Conservation (phyloP, 2,888 invertebrate genomes). For the Ectemnius lituratus region DNA sequence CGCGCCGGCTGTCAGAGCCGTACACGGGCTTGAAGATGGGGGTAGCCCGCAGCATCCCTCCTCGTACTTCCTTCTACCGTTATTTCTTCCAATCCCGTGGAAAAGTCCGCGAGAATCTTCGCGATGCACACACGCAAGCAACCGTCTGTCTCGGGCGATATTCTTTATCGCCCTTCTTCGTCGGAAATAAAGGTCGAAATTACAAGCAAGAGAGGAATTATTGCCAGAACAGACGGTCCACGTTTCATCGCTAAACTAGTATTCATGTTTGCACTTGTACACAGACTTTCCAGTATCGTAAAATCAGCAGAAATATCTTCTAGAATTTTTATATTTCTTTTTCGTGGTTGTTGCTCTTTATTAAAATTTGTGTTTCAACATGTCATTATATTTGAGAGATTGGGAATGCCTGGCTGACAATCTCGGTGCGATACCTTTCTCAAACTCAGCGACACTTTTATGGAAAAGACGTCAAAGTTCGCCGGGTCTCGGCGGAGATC, state of each 20-base stretch:
- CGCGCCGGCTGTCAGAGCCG: constrained; percentile 57
- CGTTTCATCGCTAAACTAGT: background rate
- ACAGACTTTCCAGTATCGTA: background rate
- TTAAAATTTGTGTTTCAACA: background rate
- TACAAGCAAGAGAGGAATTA: constrained; percentile 27
- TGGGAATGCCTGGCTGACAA: background rate
- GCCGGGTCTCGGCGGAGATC: constrained; percentile 31
- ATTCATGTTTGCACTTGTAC: background rate
- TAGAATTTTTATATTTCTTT: background rate
- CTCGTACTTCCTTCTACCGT: constrained; percentile 36
- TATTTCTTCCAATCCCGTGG: constrained; percentile 56
- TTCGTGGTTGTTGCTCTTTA: background rate
- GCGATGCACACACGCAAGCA: constrained; percentile 5
- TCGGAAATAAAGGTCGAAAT: constrained; percentile 23
- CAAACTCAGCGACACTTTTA: constrained; percentile 46
- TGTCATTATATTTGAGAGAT: background rate
- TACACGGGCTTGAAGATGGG: constrained; percentile 23
- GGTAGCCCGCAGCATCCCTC: constrained; percentile 26
- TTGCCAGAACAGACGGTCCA: constrained; percentile 12
- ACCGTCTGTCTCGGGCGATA: constrained; percentile 23
- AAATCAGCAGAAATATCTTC: constrained; percentile 6
- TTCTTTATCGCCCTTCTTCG: constrained; percentile 49
- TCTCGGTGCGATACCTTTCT: constrained; percentile 26
- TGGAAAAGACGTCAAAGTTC: constrained; percentile 42
- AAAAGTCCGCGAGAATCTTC: constrained; percentile 31